These are phyloP conservation scores for Nomada ferruginata DNA, from an alignment of 2,888 invertebrate genomes.

Conservation along the genomic window DNA sequence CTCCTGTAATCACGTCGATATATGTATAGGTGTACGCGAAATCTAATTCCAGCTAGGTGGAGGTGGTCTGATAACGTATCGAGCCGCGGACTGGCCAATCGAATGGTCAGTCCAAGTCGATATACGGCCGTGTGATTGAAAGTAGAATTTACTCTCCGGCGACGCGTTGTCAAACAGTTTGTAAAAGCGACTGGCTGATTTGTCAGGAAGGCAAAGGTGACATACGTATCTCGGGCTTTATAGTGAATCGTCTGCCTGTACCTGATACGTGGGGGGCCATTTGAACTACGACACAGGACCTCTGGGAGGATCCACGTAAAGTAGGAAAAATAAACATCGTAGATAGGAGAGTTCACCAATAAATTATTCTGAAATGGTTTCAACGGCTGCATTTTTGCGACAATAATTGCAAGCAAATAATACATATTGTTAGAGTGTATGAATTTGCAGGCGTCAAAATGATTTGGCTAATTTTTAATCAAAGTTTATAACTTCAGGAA, in stretches of 20 bases:
- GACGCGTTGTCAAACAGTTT: neutral
- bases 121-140: constrained; percentile 29
- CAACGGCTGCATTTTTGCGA: no score
- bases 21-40: constrained; percentile 24
- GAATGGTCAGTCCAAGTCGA: constrained; percentile 34
- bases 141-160: constrained; percentile 9
- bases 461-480: no score
- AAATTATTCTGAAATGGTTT: no score
- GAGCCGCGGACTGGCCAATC: constrained; percentile 32
- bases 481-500: no score
- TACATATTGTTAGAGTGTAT: no score
- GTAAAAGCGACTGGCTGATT: neutral
- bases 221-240: neutral
- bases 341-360: no score
- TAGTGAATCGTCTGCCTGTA: neutral
- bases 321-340: no score
- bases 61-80: constrained; percentile 47
- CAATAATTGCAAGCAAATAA: no score
- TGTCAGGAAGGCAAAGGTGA: neutral
- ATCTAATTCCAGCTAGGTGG: constrained; percentile 46
- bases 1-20: constrained; percentile 56
- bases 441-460: no score
- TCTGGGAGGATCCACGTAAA: no score
- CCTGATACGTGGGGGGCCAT: no score
- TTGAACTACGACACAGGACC: no score